Evolutionary conservation across 1,140 invertebrate species (phyloP).

Genomic region (Probaryconus sp.): DNA sequence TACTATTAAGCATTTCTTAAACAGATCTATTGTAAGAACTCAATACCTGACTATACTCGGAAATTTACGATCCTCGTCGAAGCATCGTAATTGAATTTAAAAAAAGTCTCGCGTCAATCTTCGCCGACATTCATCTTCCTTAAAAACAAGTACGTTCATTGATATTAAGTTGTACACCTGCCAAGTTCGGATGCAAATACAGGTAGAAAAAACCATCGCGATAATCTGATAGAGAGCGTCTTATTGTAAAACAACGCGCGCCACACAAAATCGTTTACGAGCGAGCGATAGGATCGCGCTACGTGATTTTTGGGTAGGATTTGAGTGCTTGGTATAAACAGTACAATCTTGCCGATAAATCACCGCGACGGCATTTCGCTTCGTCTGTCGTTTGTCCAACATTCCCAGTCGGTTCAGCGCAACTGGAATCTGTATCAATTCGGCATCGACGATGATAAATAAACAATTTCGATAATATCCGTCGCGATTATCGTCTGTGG

Average conservation of each 20-base stretch:
- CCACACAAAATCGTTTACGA: conserved; percentile 53
- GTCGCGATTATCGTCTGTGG: conserved; percentile 39
- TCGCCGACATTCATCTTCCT: no score
- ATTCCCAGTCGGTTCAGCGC: no score
- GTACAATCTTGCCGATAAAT: conserved; percentile 54
- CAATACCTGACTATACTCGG: no score
- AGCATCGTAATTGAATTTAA: no score
- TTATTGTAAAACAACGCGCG: conserved; percentile 54
- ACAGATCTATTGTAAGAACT: no score
- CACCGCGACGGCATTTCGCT: conserved; percentile 46
- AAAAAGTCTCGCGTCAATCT: no score
- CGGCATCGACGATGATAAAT: conserved; percentile 38
- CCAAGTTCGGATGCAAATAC: conserved; percentile 28
- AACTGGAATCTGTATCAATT: conserved; percentile 49
- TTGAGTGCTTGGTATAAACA: conserved; percentile 48
- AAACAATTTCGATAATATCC: conserved; percentile 43
- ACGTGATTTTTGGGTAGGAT: conserved; percentile 54
- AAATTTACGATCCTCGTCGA: no score
- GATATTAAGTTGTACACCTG: conserved; percentile 54
- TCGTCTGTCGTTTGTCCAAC: conserved; percentile 54
- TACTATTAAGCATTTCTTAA: no score
- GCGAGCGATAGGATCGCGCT: conserved; percentile 40
- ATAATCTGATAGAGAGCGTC: conserved; percentile 41
- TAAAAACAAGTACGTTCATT: conserved; percentile 26
- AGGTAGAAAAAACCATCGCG: neutral